Conservation (phyloP, 2,113 vertebrate species). For the Aldabrachelys gigantea region DNA sequence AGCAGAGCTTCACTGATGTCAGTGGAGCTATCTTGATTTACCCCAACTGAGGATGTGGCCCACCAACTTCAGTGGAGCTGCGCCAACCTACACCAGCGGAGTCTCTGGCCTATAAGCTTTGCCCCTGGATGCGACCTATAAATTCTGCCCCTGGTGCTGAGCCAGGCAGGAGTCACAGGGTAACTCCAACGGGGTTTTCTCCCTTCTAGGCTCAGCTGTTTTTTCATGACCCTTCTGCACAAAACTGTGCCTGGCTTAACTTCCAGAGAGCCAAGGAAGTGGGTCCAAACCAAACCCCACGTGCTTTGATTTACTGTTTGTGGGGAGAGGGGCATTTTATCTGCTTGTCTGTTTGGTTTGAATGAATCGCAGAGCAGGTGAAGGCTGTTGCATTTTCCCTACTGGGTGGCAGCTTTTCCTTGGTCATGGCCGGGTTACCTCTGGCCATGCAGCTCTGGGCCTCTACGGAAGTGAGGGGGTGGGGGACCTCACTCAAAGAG, state of each 20-base stretch:
- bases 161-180: not conserved
- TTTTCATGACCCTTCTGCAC: not conserved
- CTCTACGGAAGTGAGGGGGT: not conserved
- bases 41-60: not conserved
- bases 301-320: not conserved
- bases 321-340: not conserved
- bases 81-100: not conserved
- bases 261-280: not conserved
- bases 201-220: not conserved
- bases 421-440: not conserved
- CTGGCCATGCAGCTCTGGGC: not conserved
- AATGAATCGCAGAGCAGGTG: not conserved
- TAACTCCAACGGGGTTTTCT: not conserved
- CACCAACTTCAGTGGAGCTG: not conserved
- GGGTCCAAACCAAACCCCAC: no score
- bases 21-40: not conserved
- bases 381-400: not conserved
- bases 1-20: not conserved
- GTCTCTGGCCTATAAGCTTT: not conserved
- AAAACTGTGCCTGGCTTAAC: not conserved
- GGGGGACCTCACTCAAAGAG: conserved; percentile 8
- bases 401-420: not conserved
- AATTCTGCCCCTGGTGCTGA: not conserved
- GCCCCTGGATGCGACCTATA: not conserved
- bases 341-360: not conserved